Conservation (phyloP, 2,888 invertebrate species). For the Scaptomyza polygonia region DNA sequence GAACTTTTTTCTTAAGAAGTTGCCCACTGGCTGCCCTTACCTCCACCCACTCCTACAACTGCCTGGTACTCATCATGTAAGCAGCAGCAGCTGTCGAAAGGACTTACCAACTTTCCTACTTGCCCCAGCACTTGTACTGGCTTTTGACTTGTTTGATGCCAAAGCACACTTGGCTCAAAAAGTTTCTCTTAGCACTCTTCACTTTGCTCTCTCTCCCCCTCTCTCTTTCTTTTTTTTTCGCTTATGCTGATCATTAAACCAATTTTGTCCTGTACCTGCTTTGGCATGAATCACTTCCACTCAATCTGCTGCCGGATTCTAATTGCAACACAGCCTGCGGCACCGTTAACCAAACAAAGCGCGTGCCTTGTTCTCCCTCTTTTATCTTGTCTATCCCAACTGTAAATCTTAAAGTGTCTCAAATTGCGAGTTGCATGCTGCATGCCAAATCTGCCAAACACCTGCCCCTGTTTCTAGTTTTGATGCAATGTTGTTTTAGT, state of each 20-base stretch:
- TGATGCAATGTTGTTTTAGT: constrained; percentile 1
- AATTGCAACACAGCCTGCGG: constrained; percentile 57
- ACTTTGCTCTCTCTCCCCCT: background rate
- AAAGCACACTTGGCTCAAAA: constrained; percentile 45
- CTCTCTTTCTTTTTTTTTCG: background rate
- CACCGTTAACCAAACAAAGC: constrained; percentile 54
- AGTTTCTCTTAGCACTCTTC: constrained; percentile 25
- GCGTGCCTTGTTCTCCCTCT: constrained; percentile 27
- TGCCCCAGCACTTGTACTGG: constrained; percentile 61
- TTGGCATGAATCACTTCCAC: constrained; percentile 64
- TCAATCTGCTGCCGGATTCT: constrained; percentile 54
- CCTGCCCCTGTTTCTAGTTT: background rate
- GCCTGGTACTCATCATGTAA: constrained; percentile 53
- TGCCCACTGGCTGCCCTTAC: constrained; percentile 6
- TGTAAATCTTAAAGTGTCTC: constrained; percentile 61
- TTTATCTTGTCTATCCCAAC: constrained; percentile 35
- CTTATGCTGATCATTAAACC: constrained; percentile 1
- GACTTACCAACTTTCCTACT: constrained; percentile 62
- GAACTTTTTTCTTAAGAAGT: constrained; percentile 72
- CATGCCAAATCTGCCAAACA: constrained; percentile 40
- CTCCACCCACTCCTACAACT: constrained; percentile 11
- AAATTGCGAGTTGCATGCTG: constrained; percentile 51
- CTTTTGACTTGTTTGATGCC: constrained; percentile 59
- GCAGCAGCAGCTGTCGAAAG: constrained; percentile 75
- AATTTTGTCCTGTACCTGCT: constrained; percentile 17